phyloP scores from a whole-genome alignment of 2,888 invertebrate species.

The Lasioglossum pauxillum region DNA sequence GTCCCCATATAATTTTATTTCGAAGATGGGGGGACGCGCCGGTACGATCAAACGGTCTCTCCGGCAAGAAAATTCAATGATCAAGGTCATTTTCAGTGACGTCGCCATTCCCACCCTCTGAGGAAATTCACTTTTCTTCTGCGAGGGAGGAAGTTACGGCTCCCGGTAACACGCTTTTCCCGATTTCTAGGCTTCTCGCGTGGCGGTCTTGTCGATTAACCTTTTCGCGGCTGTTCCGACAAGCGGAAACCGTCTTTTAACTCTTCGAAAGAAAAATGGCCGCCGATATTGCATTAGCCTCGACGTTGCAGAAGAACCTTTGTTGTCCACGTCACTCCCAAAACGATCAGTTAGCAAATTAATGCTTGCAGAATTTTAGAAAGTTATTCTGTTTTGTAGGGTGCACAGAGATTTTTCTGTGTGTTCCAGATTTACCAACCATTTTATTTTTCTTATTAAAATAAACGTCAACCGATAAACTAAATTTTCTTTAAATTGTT shows the following conservation, averaged over 20 bases:
- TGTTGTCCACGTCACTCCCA: background rate
- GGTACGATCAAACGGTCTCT: constrained; percentile 40
- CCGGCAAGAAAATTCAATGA: constrained; percentile 48
- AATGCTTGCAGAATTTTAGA: too few species aligned
- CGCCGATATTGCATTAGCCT: background rate
- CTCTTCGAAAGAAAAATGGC: background rate
- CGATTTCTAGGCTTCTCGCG: constrained; percentile 37
- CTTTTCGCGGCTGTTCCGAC: constrained; percentile 2
- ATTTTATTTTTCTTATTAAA: too few species aligned
- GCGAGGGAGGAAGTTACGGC: constrained; percentile 13
- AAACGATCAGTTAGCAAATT: too few species aligned
- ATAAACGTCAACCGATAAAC: too few species aligned
- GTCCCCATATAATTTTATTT: constrained; percentile 40
- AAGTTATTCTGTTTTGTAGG: too few species aligned
- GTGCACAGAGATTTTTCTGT: too few species aligned
- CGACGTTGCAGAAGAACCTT: background rate
- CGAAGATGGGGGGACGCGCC: background rate
- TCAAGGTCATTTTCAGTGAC: constrained; percentile 48
- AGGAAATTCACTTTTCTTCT: constrained; percentile 52
- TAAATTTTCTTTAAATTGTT: too few species aligned
- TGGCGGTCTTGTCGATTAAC: constrained; percentile 37
- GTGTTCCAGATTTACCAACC: background rate
- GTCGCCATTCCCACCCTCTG: background rate
- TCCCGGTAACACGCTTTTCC: constrained; percentile 37
- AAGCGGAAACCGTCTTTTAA: background rate